Evolutionary conservation across 2,888 invertebrate genomes (phyloP), one percentile per base, ranked within the genome.

Genomic region (Drosophila kambysellisi): DNA sequence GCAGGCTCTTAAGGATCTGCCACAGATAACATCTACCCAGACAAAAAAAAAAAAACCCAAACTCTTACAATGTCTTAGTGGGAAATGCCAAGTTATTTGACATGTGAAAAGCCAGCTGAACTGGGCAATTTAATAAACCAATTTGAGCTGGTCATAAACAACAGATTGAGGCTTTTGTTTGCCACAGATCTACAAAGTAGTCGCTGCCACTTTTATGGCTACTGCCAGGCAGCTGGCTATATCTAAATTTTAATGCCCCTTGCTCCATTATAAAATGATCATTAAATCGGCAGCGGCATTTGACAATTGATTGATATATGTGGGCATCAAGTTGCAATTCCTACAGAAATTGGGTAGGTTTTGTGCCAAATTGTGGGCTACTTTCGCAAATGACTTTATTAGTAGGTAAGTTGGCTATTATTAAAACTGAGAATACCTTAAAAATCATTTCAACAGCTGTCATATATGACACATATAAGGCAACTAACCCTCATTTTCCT

Each of bases 281-380:
- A 76, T 76, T 64, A 70, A 72, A 69, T 43, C 37, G 11, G 12
- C 52, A 29, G n/a, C 52, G 11, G 11, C 25, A 11, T 6, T 32
- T 70, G 83, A 83, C 86, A 83, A 74, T 70, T 85, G 88, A 88
- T 88, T 85, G 86, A 85, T 86, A 78, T 88, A 83, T 71, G 74
- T 70, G 76, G 76, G 53, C 56, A 20, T 9, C 30, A 25, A 52
- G 25, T 46, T 32, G 25, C 2, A 37, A 53, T 32, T 52, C 6
- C 32, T 41, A 30, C 53, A n/a, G 29, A 37, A 32, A 53, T 37
- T 61, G 62, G 59, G 58, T 51, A 39, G 53, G 39, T 62, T 72
- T 53, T 50, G 30, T 11, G 12, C 59, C 3, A 58, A 62, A 53
- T 62, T 59, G 51, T 52, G 67, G 68, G 68, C 60, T 33, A 76